Percentiles rank a stretch among this genome's conserved stretches.
These are phyloP conservation scores for Muntiacus reevesi DNA, from an alignment of 2,113 vertebrate species.

Conservation along the genomic window DNA sequence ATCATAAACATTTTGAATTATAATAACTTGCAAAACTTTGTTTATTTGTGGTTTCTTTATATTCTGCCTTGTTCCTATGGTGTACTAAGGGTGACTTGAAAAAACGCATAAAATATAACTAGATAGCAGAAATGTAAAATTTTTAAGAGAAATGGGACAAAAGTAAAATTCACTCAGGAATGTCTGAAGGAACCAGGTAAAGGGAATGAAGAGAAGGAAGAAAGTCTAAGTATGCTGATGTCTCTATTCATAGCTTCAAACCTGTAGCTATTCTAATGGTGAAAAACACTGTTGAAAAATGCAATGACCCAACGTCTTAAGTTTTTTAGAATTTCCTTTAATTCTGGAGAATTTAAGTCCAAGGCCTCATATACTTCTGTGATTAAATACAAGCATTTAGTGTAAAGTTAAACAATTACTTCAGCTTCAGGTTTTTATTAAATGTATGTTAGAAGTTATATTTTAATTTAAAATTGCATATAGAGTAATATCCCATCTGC, in stretches of 20 bases:
- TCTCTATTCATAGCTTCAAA: neutral
- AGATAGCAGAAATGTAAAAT: neutral
- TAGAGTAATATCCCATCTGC: neutral
- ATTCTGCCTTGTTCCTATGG: neutral
- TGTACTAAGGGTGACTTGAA: neutral
- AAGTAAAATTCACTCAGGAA: neutral
- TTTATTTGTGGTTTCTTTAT: neutral
- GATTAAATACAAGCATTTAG: neutral
- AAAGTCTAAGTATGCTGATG: neutral
- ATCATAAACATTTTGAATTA: neutral
- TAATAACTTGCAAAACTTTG: conserved; percentile 2
- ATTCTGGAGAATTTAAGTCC: neutral
- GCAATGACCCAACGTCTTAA: neutral
- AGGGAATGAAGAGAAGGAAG: neutral
- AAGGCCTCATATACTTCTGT: neutral
- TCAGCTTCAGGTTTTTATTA: neutral
- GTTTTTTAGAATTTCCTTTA: neutral
- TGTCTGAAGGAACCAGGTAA: neutral
- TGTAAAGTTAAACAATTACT: neutral
- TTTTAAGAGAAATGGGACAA: neutral
- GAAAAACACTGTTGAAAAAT: neutral
- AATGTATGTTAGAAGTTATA: neutral
- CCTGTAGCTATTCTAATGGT: neutral
- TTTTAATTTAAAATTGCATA: conserved; percentile 25
- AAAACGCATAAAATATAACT: neutral